phyloP scores from a whole-genome alignment of 2,888 invertebrate genomes.

The Dryococelus australis region DNA sequence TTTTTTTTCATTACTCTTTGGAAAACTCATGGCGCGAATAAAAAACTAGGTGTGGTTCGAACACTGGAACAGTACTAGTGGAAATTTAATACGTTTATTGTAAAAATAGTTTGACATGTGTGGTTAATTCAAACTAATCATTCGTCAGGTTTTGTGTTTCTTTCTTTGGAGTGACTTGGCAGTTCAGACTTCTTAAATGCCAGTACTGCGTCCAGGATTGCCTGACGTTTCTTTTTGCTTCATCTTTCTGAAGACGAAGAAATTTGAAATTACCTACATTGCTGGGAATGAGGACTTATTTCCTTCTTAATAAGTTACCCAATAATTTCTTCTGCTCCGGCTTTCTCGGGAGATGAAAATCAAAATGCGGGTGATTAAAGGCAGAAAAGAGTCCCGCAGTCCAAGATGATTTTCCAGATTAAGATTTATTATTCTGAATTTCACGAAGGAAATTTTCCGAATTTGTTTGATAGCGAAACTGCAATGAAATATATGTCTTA shows the following conservation, averaged over 20 bases:
- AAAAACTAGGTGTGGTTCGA: too few species aligned
- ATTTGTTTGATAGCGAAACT: too few species aligned
- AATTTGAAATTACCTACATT: background rate
- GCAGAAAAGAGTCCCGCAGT: background rate
- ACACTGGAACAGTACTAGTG: too few species aligned
- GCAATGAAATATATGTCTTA: too few species aligned
- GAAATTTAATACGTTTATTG: too few species aligned
- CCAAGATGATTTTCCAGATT: background rate
- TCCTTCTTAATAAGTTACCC: background rate
- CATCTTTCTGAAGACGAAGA: background rate
- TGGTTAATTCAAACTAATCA: too few species aligned
- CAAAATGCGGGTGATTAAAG: background rate
- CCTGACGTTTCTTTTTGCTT: background rate
- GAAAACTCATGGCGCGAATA: too few species aligned
- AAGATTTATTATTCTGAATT: background rate
- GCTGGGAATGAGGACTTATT: background rate
- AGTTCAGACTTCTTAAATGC: background rate
- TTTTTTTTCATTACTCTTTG: too few species aligned
- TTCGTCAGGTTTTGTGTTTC: background rate
- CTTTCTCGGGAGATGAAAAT: background rate
- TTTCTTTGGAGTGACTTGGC: background rate
- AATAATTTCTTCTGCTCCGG: background rate
- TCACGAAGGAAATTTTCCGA: background rate
- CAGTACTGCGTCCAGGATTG: background rate
- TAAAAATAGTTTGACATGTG: too few species aligned